phyloP scores from a whole-genome alignment of 2,888 invertebrate species.

The Dasypolia templi region DNA sequence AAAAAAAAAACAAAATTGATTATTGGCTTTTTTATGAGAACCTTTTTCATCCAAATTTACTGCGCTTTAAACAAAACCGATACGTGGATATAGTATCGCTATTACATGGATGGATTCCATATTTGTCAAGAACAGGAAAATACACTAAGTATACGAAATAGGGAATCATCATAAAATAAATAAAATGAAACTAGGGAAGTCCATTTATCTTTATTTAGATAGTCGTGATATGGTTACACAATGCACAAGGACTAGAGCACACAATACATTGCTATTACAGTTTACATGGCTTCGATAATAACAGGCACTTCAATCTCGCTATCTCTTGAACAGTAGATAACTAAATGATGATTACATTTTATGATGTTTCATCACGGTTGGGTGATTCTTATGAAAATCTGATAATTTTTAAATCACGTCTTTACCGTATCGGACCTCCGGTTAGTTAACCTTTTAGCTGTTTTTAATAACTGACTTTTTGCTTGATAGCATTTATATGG shows the following conservation, averaged over 20 bases:
- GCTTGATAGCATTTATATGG: not conserved
- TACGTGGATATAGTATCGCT: conserved; percentile 3
- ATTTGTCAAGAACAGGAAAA: conserved; percentile 33
- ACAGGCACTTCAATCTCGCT: conserved; percentile 20
- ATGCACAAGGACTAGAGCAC: conserved; percentile 19
- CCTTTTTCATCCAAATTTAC: conserved; percentile 18
- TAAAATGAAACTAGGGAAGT: conserved; percentile 35
- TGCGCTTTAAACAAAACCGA: not conserved
- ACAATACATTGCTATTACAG: conserved; percentile 28
- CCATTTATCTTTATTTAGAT: conserved; percentile 45
- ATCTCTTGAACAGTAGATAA: conserved; percentile 18
- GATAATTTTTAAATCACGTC: not conserved
- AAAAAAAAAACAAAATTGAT: conserved; percentile 24
- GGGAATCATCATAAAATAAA: conserved; percentile 43
- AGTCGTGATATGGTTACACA: conserved; percentile 43
- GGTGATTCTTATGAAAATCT: conserved; percentile 7
- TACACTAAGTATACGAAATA: conserved; percentile 19
- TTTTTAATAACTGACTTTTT: not conserved
- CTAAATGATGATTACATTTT: conserved; percentile 28
- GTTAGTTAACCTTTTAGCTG: not conserved
- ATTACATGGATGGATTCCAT: conserved; percentile 2
- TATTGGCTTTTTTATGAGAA: conserved; percentile 24
- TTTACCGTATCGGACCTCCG: not conserved
- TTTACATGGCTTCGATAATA: conserved; percentile 35
- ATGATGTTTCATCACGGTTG: conserved; percentile 2